Percentiles rank a stretch among this genome's conserved stretches.
Evolutionary conservation across 1,140 invertebrate genomes (phyloP).

Genomic region (Sarcophaga peregrina): DNA sequence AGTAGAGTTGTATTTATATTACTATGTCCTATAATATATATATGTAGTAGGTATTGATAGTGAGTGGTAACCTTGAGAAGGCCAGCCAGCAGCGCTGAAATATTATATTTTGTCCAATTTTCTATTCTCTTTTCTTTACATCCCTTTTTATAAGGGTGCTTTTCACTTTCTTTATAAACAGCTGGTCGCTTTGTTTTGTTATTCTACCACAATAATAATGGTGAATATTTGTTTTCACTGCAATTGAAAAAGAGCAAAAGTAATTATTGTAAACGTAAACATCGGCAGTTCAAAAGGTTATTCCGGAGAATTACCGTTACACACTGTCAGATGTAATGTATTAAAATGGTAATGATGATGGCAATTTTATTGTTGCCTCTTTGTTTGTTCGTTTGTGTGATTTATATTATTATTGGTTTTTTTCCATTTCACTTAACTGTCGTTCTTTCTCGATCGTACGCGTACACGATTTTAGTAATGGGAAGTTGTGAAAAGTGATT

Average conservation of each 20-base stretch:
- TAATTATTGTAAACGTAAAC: background rate
- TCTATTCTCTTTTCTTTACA: background rate
- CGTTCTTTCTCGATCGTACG: too few relatives aligned
- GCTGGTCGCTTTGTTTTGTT: background rate
- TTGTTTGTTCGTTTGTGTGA: too few relatives aligned
- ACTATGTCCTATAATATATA: background rate
- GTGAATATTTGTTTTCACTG: background rate
- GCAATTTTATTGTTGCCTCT: background rate
- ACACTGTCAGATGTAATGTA: background rate
- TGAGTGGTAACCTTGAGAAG: slow-evolving; percentile 28
- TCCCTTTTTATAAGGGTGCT: slow-evolving; percentile 5
- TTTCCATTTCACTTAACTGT: too few relatives aligned
- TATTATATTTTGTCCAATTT: background rate
- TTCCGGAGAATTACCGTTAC: slow-evolving; percentile 6
- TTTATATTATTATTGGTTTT: too few relatives aligned
- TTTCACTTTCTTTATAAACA: background rate
- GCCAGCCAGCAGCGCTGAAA: background rate
- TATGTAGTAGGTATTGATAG: background rate
- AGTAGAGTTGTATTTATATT: slow-evolving; percentile 5
- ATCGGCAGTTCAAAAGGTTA: slow-evolving; percentile 28
- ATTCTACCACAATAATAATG: background rate
- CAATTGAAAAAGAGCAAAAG: background rate
- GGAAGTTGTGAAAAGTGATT: too few relatives aligned
- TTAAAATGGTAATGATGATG: background rate
- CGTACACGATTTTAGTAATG: too few relatives aligned